A percentile compares a stretch with the other conserved stretches of the same genome.
phyloP scores from a whole-genome alignment of 2,113 vertebrate genomes.

The Aldabrachelys gigantea region DNA sequence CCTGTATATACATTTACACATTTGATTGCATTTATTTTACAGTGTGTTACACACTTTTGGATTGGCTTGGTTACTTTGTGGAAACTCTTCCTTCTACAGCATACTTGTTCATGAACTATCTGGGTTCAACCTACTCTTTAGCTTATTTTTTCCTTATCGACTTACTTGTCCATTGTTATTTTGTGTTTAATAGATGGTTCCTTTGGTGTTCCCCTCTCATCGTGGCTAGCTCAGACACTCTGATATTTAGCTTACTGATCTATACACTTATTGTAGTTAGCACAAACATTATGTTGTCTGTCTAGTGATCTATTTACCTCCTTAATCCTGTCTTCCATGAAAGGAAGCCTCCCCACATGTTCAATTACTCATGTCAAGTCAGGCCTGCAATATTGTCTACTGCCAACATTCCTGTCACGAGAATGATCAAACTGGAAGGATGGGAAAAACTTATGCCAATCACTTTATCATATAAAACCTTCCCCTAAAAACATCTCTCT shows the following conservation, averaged over 20 bases:
- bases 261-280: background rate
- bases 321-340: background rate
- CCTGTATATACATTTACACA: too few relatives aligned
- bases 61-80: too few relatives aligned
- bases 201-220: background rate
- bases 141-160: too few relatives aligned
- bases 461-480: background rate
- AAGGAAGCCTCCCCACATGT: background rate
- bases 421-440: background rate
- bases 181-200: background rate
- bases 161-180: background rate
- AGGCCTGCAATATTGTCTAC: background rate
- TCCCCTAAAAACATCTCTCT: background rate
- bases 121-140: too few relatives aligned
- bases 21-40: too few relatives aligned
- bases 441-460: background rate
- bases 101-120: too few relatives aligned
- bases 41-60: too few relatives aligned
- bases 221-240: background rate
- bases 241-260: background rate
- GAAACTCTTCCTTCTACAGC: too few relatives aligned
- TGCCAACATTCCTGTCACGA: background rate
- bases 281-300: background rate
- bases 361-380: background rate
- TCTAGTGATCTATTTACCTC: background rate